Percentiles rank a stretch among this genome's conserved stretches.
These are phyloP conservation scores for Pristionchus maxplancki DNA, from an alignment of 2,888 invertebrate species.

Conservation along the genomic window DNA sequence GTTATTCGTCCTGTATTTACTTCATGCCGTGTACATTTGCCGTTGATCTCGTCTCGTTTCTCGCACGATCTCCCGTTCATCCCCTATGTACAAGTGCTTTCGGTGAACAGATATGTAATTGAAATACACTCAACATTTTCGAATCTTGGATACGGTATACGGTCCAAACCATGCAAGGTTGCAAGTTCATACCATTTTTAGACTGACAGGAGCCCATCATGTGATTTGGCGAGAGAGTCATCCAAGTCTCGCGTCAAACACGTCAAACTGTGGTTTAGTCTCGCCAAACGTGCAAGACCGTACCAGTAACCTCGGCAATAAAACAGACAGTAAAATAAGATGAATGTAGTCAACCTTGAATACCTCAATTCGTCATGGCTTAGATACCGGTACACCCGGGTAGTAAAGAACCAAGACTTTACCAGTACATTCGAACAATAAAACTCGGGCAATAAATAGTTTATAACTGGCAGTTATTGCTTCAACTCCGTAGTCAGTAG, in stretches of 20 bases:
- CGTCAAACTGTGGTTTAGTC: slow-evolving; percentile 5
- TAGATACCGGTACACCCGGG: too few species aligned
- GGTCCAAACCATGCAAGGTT: background rate
- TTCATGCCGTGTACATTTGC: background rate
- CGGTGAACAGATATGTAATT: background rate
- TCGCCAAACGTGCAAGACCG: too few species aligned
- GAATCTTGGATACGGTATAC: background rate
- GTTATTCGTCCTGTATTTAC: background rate
- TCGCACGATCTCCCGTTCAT: slow-evolving; percentile 14
- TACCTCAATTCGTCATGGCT: too few species aligned
- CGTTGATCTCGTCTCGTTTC: background rate
- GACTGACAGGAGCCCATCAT: slow-evolving; percentile 8
- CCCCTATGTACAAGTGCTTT: background rate
- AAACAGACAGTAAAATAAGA: too few species aligned
- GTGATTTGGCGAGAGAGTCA: background rate
- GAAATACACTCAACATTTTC: background rate
- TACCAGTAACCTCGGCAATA: too few species aligned
- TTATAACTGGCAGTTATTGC: background rate
- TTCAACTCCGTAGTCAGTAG: background rate
- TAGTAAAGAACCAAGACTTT: background rate
- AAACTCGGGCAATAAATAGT: background rate
- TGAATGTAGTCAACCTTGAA: too few species aligned
- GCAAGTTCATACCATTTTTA: background rate
- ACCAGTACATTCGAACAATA: background rate
- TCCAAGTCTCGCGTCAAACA: background rate